Conservation (phyloP, 2,888 invertebrate species). For the Marasmarcha lunaedactyla region DNA sequence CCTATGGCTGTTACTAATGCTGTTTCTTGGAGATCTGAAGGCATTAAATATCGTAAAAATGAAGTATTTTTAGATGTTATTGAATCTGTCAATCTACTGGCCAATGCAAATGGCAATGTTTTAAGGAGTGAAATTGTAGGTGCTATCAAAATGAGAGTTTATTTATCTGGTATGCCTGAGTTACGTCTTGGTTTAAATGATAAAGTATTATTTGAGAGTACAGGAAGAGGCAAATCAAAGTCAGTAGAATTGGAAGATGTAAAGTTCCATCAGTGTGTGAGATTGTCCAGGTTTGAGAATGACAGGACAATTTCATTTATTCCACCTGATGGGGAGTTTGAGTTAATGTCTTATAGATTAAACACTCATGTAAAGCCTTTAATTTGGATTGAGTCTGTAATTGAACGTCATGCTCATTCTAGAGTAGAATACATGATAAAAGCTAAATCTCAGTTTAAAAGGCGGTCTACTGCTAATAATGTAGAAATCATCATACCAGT, state of each 20-base stretch:
- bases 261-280: conserved; percentile 98
- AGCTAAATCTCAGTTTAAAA: conserved; percentile 97
- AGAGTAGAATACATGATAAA: conserved; percentile 99
- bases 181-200: conserved; percentile 95
- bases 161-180: conserved; percentile 98
- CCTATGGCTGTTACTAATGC: conserved; percentile 99
- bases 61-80: conserved; percentile 99
- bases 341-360: conserved; percentile 96
- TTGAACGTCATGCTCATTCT: conserved; percentile 96
- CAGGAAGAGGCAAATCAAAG: conserved; percentile 96
- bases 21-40: conserved; percentile 98
- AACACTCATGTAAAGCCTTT: conserved; percentile 98
- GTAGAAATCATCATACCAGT: conserved; percentile 98
- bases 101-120: conserved; percentile 97
- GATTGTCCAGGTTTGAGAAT: conserved; percentile 96
- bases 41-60: conserved; percentile 98
- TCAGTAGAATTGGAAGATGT: conserved; percentile 98
- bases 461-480: conserved; percentile 97
- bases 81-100: conserved; percentile 95
- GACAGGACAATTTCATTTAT: conserved; percentile 98
- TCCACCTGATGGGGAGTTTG: conserved; percentile 99
- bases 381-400: conserved; percentile 99
- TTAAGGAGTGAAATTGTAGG: conserved; percentile 98
- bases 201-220: conserved; percentile 97
- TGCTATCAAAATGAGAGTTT: conserved; percentile 98